Evolutionary conservation across 2,888 invertebrate genomes (phyloP), one percentile per base, ranked within the genome.

Genomic region (Thereva nobilitata): DNA sequence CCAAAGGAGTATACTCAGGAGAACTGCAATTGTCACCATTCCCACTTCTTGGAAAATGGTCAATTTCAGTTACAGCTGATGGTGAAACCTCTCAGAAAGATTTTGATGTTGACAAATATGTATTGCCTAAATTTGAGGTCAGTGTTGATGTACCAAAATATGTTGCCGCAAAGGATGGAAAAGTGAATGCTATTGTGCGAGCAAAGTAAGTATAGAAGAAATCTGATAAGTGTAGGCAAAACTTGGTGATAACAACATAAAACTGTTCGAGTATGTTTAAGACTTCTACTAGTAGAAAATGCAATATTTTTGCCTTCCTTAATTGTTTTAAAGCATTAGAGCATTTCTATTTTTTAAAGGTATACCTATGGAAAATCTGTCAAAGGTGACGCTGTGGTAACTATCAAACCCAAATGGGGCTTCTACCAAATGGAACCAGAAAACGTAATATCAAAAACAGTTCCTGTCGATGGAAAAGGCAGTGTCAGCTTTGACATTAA

Each of bases 121-220:
- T 95, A 64, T 82, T 93, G 70, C 96, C 96, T 0, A 94, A 94
- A 77, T 96, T 95, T 81, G 88, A 94, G 75, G 91, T 96, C 71
- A 86, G 87, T 49, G 87, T 94, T 69, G 86, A 89, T 72, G 85
- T 92, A 59, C 91, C 93, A 0, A 85, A 89, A 66, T 92, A 92
- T 78, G 86, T 88, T 9, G 89, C 93, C 4, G 91, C 92, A 78
- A 88, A 87, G 72, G 91, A 93, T 56, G 88, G 88, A 56, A 86
- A 87, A 72, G 85, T 95, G 61, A 84, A 84, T 7, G 89, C 89
- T 34, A 89, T 90, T 53, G 85, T 95, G 35, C 86, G 88, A 68
- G 90, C 95, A 12, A 90, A 88, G 93, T 94, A 84, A 84, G 83
- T 79, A 67, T 10, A 49, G 9, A 9, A 4, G 12, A 12, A 2